Conservation (phyloP, 2,113 vertebrate genomes). For the Ariopsis seemanni region DNA sequence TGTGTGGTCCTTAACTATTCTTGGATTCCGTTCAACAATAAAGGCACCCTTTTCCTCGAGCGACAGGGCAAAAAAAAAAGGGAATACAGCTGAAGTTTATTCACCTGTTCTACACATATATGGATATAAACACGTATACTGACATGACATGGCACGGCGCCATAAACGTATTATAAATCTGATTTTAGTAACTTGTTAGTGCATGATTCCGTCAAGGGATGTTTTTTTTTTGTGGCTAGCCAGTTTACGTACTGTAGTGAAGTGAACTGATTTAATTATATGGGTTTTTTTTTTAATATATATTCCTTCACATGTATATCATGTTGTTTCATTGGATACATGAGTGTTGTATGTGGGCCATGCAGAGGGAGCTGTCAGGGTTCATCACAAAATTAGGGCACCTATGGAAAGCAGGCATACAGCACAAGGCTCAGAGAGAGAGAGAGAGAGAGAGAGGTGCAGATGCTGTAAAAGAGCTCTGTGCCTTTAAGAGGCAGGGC, state of each 20-base stretch:
- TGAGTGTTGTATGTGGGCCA: background rate
- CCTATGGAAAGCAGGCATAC: conserved; percentile 51
- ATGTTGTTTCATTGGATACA: background rate
- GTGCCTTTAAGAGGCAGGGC: conserved; percentile 79
- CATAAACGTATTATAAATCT: conserved; percentile 8
- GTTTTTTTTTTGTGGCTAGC: background rate
- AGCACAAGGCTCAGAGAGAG: conserved; percentile 16
- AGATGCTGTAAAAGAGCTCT: conserved; percentile 60
- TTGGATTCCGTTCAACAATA: conserved; percentile 94
- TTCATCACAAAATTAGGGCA: conserved; percentile 46
- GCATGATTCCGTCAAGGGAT: background rate
- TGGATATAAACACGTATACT: conserved; percentile 40
- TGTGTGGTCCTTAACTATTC: conserved; percentile 97
- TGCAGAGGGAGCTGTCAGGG: conserved; percentile 29
- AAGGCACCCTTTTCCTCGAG: conserved; percentile 68
- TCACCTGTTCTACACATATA: conserved; percentile 84
- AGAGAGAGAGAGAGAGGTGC: conserved; percentile 6
- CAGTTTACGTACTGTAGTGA: background rate
- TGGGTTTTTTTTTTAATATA: background rate
- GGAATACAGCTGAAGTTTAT: conserved; percentile 83
- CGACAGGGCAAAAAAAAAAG: conserved; percentile 67
- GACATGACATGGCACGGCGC: background rate
- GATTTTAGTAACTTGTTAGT: conserved; percentile 53
- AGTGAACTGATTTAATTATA: background rate
- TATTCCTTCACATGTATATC: background rate